These are phyloP conservation scores for Phengaris alcon DNA, from an alignment of 2,888 invertebrate species.

Conservation along the genomic window DNA sequence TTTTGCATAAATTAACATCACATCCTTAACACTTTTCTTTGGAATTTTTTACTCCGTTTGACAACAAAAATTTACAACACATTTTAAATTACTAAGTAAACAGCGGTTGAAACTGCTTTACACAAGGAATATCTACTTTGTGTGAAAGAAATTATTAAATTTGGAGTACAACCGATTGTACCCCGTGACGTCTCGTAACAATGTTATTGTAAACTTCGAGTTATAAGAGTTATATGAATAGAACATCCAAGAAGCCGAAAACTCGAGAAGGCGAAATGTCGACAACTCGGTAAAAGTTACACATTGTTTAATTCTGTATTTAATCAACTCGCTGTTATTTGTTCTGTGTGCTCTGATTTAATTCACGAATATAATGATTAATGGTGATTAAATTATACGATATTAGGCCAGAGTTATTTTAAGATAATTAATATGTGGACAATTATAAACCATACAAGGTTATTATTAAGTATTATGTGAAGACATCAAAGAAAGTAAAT, in stretches of 20 bases:
- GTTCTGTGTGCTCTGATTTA: neutral
- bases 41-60: too few species aligned
- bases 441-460: neutral
- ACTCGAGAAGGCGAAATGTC: neutral
- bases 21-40: too few species aligned
- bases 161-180: neutral
- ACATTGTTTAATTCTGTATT: neutral
- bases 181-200: neutral
- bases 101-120: too few species aligned
- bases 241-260: neutral
- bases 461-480: neutral
- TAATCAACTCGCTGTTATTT: neutral
- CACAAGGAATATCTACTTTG: neutral
- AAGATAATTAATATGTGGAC: neutral
- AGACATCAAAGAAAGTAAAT: neutral
- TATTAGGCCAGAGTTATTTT: neutral
- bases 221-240: neutral
- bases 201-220: neutral
- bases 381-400: neutral
- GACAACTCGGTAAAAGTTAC: slow-evolving; percentile 3
- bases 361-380: neutral
- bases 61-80: too few species aligned
- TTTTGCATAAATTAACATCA: too few species aligned
- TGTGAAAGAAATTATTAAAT: neutral
- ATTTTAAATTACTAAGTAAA: too few species aligned